Percentiles rank a stretch among this genome's conserved stretches.
phyloP scores from a whole-genome alignment of 2,888 invertebrate genomes.

The Branchipolynoe longqiensis region DNA sequence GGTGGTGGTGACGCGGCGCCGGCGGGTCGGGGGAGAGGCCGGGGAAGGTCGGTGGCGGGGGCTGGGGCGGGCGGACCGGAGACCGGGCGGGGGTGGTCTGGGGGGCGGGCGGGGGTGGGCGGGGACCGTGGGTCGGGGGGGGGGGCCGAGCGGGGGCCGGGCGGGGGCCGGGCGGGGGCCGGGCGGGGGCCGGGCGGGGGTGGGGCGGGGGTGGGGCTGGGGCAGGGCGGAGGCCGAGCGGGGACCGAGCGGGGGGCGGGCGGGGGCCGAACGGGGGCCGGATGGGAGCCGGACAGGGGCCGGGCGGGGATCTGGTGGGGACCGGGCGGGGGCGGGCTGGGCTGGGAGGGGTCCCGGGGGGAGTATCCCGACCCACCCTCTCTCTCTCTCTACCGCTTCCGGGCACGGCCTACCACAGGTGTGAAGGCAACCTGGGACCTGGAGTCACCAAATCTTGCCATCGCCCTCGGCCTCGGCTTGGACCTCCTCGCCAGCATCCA shows the following conservation, averaged over 20 bases:
- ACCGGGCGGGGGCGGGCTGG: not conserved
- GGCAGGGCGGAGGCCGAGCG: not conserved
- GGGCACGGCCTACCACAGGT: too few species aligned
- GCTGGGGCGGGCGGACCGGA: not conserved
- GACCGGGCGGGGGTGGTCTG: not conserved
- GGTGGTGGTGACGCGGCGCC: not conserved
- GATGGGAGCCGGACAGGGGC: not conserved
- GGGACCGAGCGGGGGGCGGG: not conserved
- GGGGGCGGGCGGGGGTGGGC: not conserved
- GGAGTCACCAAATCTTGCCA: too few species aligned
- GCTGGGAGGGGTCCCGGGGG: not conserved
- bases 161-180: not conserved
- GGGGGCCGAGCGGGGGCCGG: not conserved
- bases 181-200: not conserved
- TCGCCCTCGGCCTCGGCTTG: too few species aligned
- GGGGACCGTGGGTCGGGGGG: not conserved
- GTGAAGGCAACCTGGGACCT: too few species aligned
- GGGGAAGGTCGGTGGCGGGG: not conserved
- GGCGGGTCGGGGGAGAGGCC: constrained; percentile 13
- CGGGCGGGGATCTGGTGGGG: not conserved
- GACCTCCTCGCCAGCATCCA: too few species aligned
- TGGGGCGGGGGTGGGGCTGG: not conserved
- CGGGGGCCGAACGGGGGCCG: not conserved
- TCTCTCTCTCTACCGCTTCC: too few species aligned
- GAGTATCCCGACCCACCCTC: too few species aligned